Conservation (phyloP, 2,888 invertebrate genomes). For the Erpobdella octoculata region DNA sequence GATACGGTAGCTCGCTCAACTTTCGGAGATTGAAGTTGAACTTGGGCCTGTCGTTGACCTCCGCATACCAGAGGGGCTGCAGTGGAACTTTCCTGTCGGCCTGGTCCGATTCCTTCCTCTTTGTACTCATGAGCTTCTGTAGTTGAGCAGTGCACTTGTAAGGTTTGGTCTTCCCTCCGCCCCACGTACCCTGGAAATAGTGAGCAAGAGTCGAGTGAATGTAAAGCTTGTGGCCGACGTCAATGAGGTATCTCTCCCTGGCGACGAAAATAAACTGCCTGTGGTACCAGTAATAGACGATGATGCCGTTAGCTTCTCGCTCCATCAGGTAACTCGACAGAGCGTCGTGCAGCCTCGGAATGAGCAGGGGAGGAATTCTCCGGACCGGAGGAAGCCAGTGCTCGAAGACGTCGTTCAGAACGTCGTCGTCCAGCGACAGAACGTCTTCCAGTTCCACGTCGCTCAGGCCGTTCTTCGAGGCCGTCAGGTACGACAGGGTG, state of each 20-base stretch:
- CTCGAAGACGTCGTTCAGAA: slow-evolving; percentile 38
- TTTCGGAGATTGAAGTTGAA: slow-evolving; percentile 44
- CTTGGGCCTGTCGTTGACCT: slow-evolving; percentile 19
- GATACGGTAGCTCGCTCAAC: slow-evolving; percentile 45
- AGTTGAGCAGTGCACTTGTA: slow-evolving; percentile 36
- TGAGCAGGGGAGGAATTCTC: slow-evolving; percentile 41
- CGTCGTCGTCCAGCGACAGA: slow-evolving; percentile 38
- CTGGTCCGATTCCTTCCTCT: slow-evolving; percentile 33
- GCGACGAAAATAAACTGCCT: slow-evolving; percentile 38
- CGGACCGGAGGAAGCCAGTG: slow-evolving; percentile 43
- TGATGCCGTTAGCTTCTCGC: slow-evolving; percentile 40
- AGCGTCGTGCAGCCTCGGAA: slow-evolving; percentile 38
- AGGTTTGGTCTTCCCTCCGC: slow-evolving; percentile 43
- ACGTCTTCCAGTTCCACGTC: slow-evolving; percentile 41
- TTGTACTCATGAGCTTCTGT: slow-evolving; percentile 33
- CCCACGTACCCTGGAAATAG: slow-evolving; percentile 46
- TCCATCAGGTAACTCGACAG: slow-evolving; percentile 40
- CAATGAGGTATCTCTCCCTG: slow-evolving; percentile 36
- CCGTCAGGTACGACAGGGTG: slow-evolving; percentile 40
- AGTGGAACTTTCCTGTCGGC: slow-evolving; percentile 43
- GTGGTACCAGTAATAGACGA: slow-evolving; percentile 40
- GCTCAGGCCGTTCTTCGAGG: slow-evolving; percentile 39
- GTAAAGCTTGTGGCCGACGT: slow-evolving; percentile 27
- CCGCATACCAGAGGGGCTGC: slow-evolving; percentile 43
- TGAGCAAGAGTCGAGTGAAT: slow-evolving; percentile 44